Conservation (phyloP, 2,888 invertebrate species). For the Ophraella communa region DNA sequence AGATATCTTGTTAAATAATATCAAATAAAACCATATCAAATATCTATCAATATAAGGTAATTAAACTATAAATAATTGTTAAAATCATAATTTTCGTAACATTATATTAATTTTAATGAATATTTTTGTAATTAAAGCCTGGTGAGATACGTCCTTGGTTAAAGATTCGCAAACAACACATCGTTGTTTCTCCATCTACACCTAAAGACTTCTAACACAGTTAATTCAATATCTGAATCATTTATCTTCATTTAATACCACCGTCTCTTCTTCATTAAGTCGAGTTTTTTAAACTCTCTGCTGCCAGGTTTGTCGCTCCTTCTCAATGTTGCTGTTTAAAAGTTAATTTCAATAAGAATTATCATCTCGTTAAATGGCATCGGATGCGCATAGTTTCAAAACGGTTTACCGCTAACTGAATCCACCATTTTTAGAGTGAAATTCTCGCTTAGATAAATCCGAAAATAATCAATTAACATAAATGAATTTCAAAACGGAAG, state of each 20-base stretch:
- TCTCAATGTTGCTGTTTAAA: conserved; percentile 18
- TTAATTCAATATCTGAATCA: conserved; percentile 62
- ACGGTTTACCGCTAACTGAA: too few relatives aligned
- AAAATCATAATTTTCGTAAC: too few relatives aligned
- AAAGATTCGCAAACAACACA: conserved; percentile 16
- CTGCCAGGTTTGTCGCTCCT: conserved; percentile 54
- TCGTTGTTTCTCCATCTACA: conserved; percentile 50
- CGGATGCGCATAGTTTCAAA: background rate
- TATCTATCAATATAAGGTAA: too few relatives aligned
- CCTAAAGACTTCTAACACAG: conserved; percentile 53
- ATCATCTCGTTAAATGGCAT: conserved; percentile 1
- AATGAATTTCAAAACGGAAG: conserved; percentile 53
- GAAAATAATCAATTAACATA: conserved; percentile 53
- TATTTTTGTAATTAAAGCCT: too few relatives aligned
- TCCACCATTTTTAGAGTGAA: too few relatives aligned
- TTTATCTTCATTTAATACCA: conserved; percentile 62
- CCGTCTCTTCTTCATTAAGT: conserved; percentile 62
- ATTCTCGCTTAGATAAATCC: too few relatives aligned
- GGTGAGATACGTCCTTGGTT: background rate
- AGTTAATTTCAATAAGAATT: conserved; percentile 23
- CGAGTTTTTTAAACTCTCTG: conserved; percentile 59
- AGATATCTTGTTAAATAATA: too few relatives aligned
- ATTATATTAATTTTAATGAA: too few relatives aligned
- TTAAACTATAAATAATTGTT: too few relatives aligned
- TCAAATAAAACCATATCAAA: too few relatives aligned